Conservation (phyloP, 2,113 vertebrate genomes). For the Syngnathus scovelli region DNA sequence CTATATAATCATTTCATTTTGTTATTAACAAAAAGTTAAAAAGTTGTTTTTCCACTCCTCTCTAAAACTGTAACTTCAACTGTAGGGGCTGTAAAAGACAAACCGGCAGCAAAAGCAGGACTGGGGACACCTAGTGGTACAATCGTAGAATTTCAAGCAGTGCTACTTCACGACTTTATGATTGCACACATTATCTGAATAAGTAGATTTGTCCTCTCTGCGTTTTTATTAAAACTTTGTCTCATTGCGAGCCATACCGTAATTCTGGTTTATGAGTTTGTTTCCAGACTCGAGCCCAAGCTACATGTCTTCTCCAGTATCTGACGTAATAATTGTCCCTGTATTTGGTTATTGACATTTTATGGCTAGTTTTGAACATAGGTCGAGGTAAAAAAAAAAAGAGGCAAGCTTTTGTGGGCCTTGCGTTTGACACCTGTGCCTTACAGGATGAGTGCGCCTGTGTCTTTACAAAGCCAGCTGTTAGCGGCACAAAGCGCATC, state of each 20-base stretch:
- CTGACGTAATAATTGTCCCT: neutral
- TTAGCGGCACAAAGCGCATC: constrained; percentile 34
- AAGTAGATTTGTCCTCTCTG: neutral
- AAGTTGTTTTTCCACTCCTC: neutral
- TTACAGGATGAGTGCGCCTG: constrained; percentile 26
- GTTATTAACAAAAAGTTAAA: neutral
- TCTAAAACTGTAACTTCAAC: constrained; percentile 15
- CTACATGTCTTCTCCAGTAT: no score
- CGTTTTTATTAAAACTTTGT: no score
- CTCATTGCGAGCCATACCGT: no score
- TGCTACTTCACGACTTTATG: neutral
- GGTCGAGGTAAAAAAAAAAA: neutral
- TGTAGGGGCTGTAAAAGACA: constrained; percentile 1
- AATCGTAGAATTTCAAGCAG: constrained; percentile 13
- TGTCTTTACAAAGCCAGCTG: constrained; percentile 42
- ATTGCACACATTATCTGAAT: neutral
- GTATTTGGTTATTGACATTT: neutral
- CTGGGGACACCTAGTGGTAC: constrained; percentile 72
- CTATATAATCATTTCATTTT: neutral
- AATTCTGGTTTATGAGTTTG: no score
- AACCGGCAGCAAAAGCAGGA: constrained; percentile 34
- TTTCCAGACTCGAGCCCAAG: no score
- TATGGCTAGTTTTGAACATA: neutral
- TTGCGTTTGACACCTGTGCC: neutral
- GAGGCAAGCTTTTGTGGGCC: neutral